Percentiles rank a stretch among this genome's conserved stretches.
Conservation (phyloP, 1,140 invertebrate genomes). For the Cydia amplana region DNA sequence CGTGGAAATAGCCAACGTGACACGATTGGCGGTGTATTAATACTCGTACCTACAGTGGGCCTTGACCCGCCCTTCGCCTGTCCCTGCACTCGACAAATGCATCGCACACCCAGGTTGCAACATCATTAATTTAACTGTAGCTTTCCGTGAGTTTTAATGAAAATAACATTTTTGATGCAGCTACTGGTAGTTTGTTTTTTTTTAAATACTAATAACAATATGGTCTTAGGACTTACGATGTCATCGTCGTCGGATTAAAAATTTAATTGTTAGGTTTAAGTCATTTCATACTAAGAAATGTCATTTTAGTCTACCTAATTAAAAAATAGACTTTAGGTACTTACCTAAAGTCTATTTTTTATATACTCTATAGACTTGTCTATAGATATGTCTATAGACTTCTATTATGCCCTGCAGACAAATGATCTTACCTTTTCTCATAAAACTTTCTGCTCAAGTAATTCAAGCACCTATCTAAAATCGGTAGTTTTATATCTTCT, state of each 20-base stretch:
- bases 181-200: not conserved
- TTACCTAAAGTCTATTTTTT: no score
- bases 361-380: no score
- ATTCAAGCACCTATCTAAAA: slow-evolving; percentile 9
- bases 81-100: slow-evolving; percentile 27
- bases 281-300: no score
- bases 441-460: slow-evolving; percentile 16
- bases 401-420: not conserved
- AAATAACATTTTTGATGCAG: not conserved
- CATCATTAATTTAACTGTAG: slow-evolving; percentile 26
- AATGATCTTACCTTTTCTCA: not conserved
- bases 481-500: slow-evolving; percentile 30
- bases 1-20: slow-evolving; percentile 48
- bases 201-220: no score
- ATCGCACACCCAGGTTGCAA: slow-evolving; percentile 4
- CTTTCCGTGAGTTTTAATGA: slow-evolving; percentile 20
- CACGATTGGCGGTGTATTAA: slow-evolving; percentile 41
- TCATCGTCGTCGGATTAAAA: no score
- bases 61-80: slow-evolving; percentile 34
- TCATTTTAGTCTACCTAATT: no score
- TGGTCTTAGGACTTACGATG: no score
- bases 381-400: no score
- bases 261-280: no score
- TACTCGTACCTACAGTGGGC: slow-evolving; percentile 4
- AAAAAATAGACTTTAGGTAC: no score